Evolutionary conservation across 1,140 invertebrate species (phyloP), one percentile per base, ranked within the genome.

Genomic region (Physella acuta): DNA sequence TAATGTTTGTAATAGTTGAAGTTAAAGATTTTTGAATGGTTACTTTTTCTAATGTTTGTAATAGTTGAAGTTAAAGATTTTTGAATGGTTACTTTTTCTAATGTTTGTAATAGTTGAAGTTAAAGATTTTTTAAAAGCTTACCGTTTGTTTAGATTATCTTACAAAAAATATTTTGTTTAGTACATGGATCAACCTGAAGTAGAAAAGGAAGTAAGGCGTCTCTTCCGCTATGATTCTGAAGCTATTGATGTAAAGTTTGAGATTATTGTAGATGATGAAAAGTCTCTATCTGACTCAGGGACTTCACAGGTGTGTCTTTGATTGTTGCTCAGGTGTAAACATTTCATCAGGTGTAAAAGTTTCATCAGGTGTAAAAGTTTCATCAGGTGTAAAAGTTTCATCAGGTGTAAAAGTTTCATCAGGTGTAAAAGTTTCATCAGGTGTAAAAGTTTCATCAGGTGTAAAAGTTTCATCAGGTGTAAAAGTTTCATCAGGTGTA

Each of bases 161-260:
- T 11, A 44, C 8, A 44, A 44, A 44, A 44, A 44, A 44, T 14
- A 55, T 55, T 55, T 24, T 14, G 17, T 55, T 55, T 70, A 88
- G 85, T 95, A 94, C 85, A 82, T 95, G 0, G 97, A 99, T 86
- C 94, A 94, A 56, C 95, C 95, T 0, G 96, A 98, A 87, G 96
- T 98, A 76, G 97, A 99, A 82, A 98, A 98, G 84, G 96, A 98
- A 88, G 89, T 91, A 20, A 97, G 97, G 83, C 86, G 94, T 66
- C 85, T 99, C 26, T 88, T 99, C 17, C 88, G 94, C 75, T 90
- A 90, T n/a, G 95, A 97, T 82, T 94, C 94, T 82, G 94, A 97
- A 81, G 94, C 95, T 14, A 90, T 93, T 1, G 90, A 89, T 78
- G 92, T 97, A 0, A 92, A 92, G 66, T 98, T 92, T 91, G 95